Percentiles rank a stretch among this genome's conserved stretches.
Conservation (phyloP, 2,888 invertebrate species). For the Hypomecis punctinalis region DNA sequence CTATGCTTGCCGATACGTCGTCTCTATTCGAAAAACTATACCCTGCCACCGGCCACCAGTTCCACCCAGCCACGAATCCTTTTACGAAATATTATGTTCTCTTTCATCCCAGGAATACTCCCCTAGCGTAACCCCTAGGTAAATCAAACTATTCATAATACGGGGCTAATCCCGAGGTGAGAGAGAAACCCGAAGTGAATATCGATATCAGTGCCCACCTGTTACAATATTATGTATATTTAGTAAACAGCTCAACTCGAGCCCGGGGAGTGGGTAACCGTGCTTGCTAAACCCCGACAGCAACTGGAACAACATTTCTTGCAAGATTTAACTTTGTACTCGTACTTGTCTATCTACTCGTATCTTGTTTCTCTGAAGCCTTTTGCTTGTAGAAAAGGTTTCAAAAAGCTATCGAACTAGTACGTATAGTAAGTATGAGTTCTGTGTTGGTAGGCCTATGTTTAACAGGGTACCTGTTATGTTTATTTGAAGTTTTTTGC, state of each 20-base stretch:
- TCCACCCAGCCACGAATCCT: no score
- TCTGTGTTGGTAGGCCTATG: no score
- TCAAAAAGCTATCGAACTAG: no score
- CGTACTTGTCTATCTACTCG: background rate
- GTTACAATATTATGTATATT: conserved; percentile 33
- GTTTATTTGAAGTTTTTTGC: no score
- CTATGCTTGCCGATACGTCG: no score
- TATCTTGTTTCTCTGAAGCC: no score
- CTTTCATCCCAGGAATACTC: background rate
- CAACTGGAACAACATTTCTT: conserved; percentile 21
- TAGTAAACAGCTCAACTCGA: conserved; percentile 29
- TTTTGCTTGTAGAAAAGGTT: no score
- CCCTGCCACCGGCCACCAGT: no score
- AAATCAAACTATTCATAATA: conserved; percentile 26
- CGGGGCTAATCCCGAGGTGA: conserved; percentile 26
- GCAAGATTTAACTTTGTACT: background rate
- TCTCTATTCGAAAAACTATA: no score
- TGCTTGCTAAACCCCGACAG: conserved; percentile 1
- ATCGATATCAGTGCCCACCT: conserved; percentile 24
- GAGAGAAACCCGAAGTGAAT: conserved; percentile 23
- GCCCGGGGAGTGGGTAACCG: conserved; percentile 11
- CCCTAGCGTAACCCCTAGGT: conserved; percentile 8
- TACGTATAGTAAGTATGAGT: no score
- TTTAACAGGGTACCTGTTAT: no score
- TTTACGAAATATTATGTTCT: no score